Evolutionary conservation across 2,113 vertebrate genomes (phyloP), one percentile per base, ranked within the genome.

Genomic region (Notechis scutatus): DNA sequence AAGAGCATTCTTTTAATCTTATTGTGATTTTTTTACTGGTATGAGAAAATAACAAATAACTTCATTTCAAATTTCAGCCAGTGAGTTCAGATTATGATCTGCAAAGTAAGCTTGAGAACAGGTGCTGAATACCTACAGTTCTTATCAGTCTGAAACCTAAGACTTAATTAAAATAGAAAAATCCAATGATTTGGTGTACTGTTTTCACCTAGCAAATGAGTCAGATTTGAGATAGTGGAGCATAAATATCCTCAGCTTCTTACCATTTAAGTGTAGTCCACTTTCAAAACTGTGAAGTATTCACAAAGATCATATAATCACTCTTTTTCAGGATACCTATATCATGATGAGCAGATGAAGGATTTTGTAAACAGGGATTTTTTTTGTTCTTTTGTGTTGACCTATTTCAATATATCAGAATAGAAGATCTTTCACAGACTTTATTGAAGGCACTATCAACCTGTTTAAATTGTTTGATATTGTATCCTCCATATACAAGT

Each of bases 261-360:
- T 3, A 0, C 0, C 29, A 45, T 10, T 39, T 94, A 24, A 26
- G 15, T 81, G 0, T 5, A 29, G 12, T 87, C 24, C 61, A 92
- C 74, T 61, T 91, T 45, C 86, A 89, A 52, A 29, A 29, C 29
- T 39, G 59, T 42, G 15, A 29, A 8, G 90, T n/a, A 86, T 93
- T 69, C 56, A 23, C 12, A 59, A 69, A 91, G n/a, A 95, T 47
- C 23, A 6, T 86, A 8, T 20, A 91, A 47, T 54, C 95, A 92
- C 94, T 91, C 69, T 89, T 88, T 87, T 93, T 55, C 54, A 29
- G 1, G 29, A 2, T 91, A 92, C 50, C 94, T 92, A 0, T 5
- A 88, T 54, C 9, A 11, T 2, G 88, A 59, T 92, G 95, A 93
- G 55, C 52, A 94, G 47, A 93, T 54, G 57, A 95, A 93, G 87